A percentile compares a stretch with the other conserved stretches of the same genome.
These are phyloP conservation scores for Oncorhynchus keta DNA, from an alignment of 2,113 vertebrate species.

Conservation along the genomic window DNA sequence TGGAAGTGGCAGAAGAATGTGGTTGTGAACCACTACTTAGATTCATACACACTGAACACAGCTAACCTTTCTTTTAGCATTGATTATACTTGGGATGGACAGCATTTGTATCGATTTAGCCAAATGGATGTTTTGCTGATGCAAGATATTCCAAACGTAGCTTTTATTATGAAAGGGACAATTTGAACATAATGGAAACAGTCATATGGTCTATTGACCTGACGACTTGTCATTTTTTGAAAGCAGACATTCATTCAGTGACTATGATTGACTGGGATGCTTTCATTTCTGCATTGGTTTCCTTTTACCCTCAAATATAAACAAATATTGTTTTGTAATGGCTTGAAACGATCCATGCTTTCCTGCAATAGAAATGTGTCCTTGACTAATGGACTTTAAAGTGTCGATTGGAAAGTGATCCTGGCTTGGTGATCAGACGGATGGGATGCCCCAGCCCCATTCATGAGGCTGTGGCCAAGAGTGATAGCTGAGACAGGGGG, in stretches of 20 bases:
- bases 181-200: background rate
- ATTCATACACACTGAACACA: slow-evolving; percentile 1
- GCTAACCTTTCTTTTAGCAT: background rate
- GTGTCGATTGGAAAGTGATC: background rate
- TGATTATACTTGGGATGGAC: background rate
- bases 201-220: background rate
- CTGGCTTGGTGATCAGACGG: slow-evolving; percentile 12
- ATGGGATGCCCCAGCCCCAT: slow-evolving; percentile 6
- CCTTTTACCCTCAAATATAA: slow-evolving; percentile 32
- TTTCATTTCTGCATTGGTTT: slow-evolving; percentile 26
- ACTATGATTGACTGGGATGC: slow-evolving; percentile 31
- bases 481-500: background rate
- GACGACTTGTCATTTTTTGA: slow-evolving; percentile 6
- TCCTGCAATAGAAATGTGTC: background rate
- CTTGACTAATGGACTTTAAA: slow-evolving; percentile 4
- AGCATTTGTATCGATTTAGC: background rate
- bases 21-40: slow-evolving; percentile 3
- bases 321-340: slow-evolving; percentile 10
- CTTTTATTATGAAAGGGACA: background rate
- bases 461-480: slow-evolving; percentile 7
- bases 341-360: slow-evolving; percentile 9
- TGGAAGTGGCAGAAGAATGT: slow-evolving; percentile 18
- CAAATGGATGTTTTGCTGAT: background rate
- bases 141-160: background rate
- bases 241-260: slow-evolving; percentile 23